Base-by-base conservation (phyloP, 1,140 invertebrate genomes). In the Littorina saxatilis region DNA sequence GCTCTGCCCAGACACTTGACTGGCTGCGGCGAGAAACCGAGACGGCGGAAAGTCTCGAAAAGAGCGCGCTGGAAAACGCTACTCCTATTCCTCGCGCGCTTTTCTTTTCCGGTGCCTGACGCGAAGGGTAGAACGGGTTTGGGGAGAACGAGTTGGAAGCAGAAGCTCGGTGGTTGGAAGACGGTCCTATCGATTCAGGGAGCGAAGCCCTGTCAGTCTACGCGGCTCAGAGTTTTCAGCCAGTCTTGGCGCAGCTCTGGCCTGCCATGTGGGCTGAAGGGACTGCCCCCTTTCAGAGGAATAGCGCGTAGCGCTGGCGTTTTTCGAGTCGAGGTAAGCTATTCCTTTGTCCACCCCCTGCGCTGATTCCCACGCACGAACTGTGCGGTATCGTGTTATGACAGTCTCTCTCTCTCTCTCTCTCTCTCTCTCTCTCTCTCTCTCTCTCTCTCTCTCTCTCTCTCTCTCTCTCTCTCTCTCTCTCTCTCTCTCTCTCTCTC, bases 1-100 rank as follows among this genome's bases (percentile, higher is more conserved):
- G 70, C 17, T 2, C 23, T 29, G n/a, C 40, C 70, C n/a, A 43
- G 39, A 39, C 29, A 73, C 68, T 72, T 72, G 68, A 72, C 68
- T 39, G 68, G 68, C 37, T 72, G 68, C 68, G 37, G 3, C 13
- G 17, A 72, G 35, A 39, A 40, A 72, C 20, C 20, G 32, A 39
- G 2, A 37, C 68, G 4, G 15, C n/a, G 2, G 29, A 15, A 11
- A 13, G 35, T 7, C 3, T 15, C 37, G 11, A 27, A n/a, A 73
- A 73, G n/a, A 50, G 70, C 70, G 40, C 70, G 70, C 3, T 61
- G 3, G 70, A 1, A n/a, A 27, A 13, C 40, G 27, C 29, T 50
- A 23, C 29, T 29, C 17, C 9, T 4, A 27, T 15, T 73, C 40
- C 29, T 20, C 9, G 15, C 43, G 4, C 39, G 70, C 70, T 73